Percentiles rank a stretch among this genome's conserved stretches.
Conservation (phyloP, 2,797 vertebrate species). For the Podarcis lilfordi region DNA sequence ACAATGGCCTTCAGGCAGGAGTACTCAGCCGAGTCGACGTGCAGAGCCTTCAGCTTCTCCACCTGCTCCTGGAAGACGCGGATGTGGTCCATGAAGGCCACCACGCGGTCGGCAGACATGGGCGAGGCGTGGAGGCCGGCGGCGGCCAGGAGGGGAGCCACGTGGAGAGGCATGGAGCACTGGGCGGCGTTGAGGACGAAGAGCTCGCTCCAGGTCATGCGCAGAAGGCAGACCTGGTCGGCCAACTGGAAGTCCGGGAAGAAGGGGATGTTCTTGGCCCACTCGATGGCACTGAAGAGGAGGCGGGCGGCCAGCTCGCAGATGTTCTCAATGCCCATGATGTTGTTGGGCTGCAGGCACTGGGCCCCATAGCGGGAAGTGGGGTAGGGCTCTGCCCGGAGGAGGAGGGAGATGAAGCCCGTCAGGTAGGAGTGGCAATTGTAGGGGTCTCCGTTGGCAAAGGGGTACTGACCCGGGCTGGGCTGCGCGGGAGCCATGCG, state of each 20-base stretch:
- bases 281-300: slow-evolving; percentile 89
- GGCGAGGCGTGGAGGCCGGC: slow-evolving; percentile 89
- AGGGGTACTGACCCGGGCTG: slow-evolving; percentile 86
- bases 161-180: slow-evolving; percentile 88
- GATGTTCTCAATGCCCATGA: slow-evolving; percentile 96
- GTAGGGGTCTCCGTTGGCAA: slow-evolving; percentile 84
- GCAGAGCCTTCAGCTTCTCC: slow-evolving; percentile 89
- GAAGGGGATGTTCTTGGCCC: slow-evolving; percentile 92
- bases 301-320: slow-evolving; percentile 89
- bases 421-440: slow-evolving; percentile 86
- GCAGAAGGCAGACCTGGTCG: slow-evolving; percentile 87
- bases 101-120: slow-evolving; percentile 87
- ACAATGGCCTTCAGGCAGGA: slow-evolving; percentile 89
- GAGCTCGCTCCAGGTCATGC: slow-evolving; percentile 90
- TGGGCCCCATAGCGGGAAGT: slow-evolving; percentile 86
- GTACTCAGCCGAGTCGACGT: slow-evolving; percentile 87
- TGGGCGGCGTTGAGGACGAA: slow-evolving; percentile 90
- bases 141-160: slow-evolving; percentile 86
- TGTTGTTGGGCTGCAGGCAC: slow-evolving; percentile 94
- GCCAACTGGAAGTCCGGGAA: slow-evolving; percentile 90
- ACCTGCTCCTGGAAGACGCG: slow-evolving; percentile 91
- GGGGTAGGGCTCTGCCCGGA: slow-evolving; percentile 88
- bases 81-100: slow-evolving; percentile 92
- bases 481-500: slow-evolving; percentile 85
- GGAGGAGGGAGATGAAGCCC: slow-evolving; percentile 87